Base-by-base conservation (phyloP, 2,888 invertebrate species). In the Liodrosophila aerea region DNA sequence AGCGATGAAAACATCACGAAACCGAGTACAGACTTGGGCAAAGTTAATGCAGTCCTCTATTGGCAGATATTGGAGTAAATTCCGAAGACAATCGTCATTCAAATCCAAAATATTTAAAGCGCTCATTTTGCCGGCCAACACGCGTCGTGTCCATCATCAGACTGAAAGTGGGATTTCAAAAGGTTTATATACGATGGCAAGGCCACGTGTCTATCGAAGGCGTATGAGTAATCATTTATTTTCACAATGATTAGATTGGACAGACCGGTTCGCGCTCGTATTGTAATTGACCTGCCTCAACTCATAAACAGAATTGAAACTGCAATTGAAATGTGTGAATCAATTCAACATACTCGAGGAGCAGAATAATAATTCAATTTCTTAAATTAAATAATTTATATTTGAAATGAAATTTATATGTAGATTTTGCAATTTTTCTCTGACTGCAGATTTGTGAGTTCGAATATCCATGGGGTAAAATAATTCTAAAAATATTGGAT, bases 141-240 rank as follows among this genome's bases (percentile, higher is more conserved):
- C 22, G 44, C 1, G 22, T 13, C 8, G 50, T 15, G 53, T 18
- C 34, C 8, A 30, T 15, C 15, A 15, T 9, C n/a, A 53, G 39
- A 75, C 75, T 75, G 27, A 74, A 36, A 30, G 11, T 27, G 12
- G 7, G 34, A 37, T 33, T 29, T 18, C 29, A 33, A 22, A 44
- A 34, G 18, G 30, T 45, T 22, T 30, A 45, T 27, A 33, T 15
- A 7, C 43, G 43, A 37, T 22, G 31, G 30, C 47, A 44, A 47
- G 15, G 69, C 69, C 69, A 80, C 84, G 76, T 83, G 33, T 34
- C n/a, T n/a, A n/a, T n/a, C 43, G 15, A n/a, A 8, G n/a, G 13
- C 7, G n/a, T 12, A 64, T 77, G 78, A 70, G 50, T 74, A 82
- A 82, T 61, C 43, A 47, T 7, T 7, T 43, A 7, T 11, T n/a